phyloP scores from a whole-genome alignment of 2,113 vertebrate species.

The Dryoscopus gambensis region DNA sequence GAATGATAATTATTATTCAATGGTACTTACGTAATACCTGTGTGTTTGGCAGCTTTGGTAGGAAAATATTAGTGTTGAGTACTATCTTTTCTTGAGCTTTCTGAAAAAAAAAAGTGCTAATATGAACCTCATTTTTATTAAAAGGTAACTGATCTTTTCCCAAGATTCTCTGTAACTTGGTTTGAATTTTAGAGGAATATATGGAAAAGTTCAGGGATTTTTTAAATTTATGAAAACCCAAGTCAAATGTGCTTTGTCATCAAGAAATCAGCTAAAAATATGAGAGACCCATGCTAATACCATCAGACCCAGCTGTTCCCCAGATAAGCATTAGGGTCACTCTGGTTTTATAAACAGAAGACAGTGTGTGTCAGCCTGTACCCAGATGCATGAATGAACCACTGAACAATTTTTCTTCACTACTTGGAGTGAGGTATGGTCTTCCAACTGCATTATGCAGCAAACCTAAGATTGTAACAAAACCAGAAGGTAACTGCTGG shows the following conservation, averaged over 20 bases:
- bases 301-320: not conserved
- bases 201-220: not conserved
- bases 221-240: not conserved
- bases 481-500: not conserved
- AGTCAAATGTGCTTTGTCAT: not conserved
- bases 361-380: not conserved
- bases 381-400: not conserved
- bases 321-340: not conserved
- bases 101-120: not conserved
- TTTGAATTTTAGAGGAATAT: not conserved
- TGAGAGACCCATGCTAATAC: not conserved
- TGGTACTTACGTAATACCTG: fast-evolving
- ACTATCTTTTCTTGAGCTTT: not conserved
- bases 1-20: not conserved
- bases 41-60: not conserved
- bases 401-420: fast-evolving
- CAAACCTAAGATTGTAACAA: not conserved
- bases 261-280: not conserved
- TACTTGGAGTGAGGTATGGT: not conserved
- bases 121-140: not conserved
- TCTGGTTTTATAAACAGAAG: not conserved
- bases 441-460: not conserved
- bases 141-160: not conserved
- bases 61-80: not conserved
- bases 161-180: not conserved